Conservation (phyloP, 2,888 invertebrate species). For the Leucophenga maculata region DNA sequence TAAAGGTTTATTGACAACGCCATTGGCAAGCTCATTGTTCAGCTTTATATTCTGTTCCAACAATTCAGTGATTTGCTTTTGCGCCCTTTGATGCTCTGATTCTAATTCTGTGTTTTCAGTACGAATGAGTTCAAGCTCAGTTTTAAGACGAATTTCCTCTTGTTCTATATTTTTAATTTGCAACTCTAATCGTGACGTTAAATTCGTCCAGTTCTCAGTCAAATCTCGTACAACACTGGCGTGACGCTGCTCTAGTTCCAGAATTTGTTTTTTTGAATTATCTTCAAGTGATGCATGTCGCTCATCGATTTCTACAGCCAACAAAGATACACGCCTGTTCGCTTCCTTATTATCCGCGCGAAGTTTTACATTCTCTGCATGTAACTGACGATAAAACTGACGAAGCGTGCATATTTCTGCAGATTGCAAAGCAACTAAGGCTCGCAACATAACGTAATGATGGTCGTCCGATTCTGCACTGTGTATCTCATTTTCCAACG, state of each 20-base stretch:
- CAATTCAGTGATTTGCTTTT: constrained; percentile 77
- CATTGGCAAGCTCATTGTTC: constrained; percentile 73
- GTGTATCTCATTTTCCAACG: constrained; percentile 80
- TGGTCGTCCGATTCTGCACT: constrained; percentile 70
- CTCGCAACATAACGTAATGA: constrained; percentile 70
- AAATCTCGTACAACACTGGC: constrained; percentile 82
- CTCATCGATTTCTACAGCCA: constrained; percentile 94
- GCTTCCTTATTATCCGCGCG: constrained; percentile 85
- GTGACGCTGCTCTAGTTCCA: constrained; percentile 83
- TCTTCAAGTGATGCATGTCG: constrained; percentile 87
- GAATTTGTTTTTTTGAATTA: constrained; percentile 78
- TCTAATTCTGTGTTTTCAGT: constrained; percentile 79
- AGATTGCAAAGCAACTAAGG: constrained; percentile 79
- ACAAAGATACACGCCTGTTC: constrained; percentile 83
- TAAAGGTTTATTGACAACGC: constrained; percentile 67
- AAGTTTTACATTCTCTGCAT: constrained; percentile 86
- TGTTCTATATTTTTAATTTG: constrained; percentile 79
- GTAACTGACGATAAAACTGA: constrained; percentile 78
- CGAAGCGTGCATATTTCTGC: constrained; percentile 78
- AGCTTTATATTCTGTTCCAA: constrained; percentile 74
- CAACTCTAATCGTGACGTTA: constrained; percentile 77
- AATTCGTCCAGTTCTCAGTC: constrained; percentile 79
- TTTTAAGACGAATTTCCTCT: constrained; percentile 79
- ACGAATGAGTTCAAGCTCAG: constrained; percentile 77
- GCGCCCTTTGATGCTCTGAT: constrained; percentile 77